Conservation (phyloP, 2,888 invertebrate genomes). For the Alloplasta piceator region DNA sequence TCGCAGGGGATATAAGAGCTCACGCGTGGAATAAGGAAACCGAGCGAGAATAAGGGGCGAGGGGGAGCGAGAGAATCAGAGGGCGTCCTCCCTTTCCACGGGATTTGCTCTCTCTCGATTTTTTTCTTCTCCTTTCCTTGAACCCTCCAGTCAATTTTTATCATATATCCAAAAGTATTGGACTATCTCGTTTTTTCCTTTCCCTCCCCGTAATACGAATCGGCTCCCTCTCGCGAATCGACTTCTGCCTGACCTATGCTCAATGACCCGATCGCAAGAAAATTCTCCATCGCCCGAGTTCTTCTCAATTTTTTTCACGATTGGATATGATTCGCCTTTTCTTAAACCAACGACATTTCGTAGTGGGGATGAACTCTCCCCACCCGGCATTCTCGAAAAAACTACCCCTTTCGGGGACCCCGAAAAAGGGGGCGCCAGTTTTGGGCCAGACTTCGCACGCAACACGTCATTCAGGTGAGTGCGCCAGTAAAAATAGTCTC, state of each 20-base stretch:
- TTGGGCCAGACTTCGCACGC: conserved; percentile 80
- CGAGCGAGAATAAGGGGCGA: conserved; percentile 40
- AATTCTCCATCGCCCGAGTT: conserved; percentile 76
- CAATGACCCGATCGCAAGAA: conserved; percentile 78
- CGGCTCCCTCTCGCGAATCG: conserved; percentile 70
- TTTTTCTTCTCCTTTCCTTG: conserved; percentile 17
- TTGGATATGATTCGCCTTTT: conserved; percentile 35
- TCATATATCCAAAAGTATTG: conserved; percentile 79
- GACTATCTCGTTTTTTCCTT: conserved; percentile 25
- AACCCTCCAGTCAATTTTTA: conserved; percentile 80
- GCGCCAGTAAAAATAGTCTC: conserved; percentile 6
- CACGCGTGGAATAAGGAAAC: conserved; percentile 45
- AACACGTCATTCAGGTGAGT: conserved; percentile 75
- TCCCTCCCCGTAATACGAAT: background rate
- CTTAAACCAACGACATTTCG: conserved; percentile 9
- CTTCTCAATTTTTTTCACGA: conserved; percentile 29
- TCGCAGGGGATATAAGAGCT: conserved; percentile 26
- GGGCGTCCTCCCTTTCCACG: conserved; percentile 14
- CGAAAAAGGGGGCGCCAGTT: conserved; percentile 78
- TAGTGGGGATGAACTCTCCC: conserved; percentile 51
- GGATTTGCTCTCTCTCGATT: conserved; percentile 59
- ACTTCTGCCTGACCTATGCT: conserved; percentile 82
- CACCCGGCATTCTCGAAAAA: conserved; percentile 61
- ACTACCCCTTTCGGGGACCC: conserved; percentile 67
- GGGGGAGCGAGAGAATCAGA: conserved; percentile 23